phyloP scores from a whole-genome alignment of 2,113 vertebrate species.

The Sterna hirundo region DNA sequence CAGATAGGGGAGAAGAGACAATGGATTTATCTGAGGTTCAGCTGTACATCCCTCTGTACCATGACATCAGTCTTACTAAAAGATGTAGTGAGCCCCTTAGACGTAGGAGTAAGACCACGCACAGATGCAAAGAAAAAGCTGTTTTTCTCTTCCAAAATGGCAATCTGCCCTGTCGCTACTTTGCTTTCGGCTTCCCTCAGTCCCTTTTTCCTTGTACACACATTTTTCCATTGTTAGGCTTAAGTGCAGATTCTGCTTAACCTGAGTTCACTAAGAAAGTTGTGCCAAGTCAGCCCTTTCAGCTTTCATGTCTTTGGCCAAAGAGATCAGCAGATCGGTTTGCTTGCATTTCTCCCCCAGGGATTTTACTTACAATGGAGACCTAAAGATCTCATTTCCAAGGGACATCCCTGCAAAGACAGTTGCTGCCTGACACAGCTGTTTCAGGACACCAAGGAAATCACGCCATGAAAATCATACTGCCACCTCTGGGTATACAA shows the following conservation, averaged over 20 bases:
- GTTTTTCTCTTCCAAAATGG: background rate
- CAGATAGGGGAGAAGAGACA: background rate
- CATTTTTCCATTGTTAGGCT: background rate
- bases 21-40: background rate
- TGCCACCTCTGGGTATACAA: background rate
- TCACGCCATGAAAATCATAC: background rate
- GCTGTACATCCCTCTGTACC: background rate
- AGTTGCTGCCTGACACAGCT: constrained; percentile 23
- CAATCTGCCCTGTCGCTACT: background rate
- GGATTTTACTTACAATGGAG: background rate
- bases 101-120: background rate
- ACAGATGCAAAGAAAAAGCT: background rate
- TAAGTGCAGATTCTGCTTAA: background rate
- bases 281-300: background rate
- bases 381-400: background rate
- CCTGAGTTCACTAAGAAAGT: background rate
- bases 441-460: background rate
- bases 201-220: background rate
- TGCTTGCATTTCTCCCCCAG: background rate
- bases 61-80: background rate
- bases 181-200: background rate
- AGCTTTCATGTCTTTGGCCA: background rate
- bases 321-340: background rate
- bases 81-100: background rate
- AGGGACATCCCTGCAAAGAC: background rate